Conservation (phyloP, 2,888 invertebrate genomes). For the Amitus sp. region DNA sequence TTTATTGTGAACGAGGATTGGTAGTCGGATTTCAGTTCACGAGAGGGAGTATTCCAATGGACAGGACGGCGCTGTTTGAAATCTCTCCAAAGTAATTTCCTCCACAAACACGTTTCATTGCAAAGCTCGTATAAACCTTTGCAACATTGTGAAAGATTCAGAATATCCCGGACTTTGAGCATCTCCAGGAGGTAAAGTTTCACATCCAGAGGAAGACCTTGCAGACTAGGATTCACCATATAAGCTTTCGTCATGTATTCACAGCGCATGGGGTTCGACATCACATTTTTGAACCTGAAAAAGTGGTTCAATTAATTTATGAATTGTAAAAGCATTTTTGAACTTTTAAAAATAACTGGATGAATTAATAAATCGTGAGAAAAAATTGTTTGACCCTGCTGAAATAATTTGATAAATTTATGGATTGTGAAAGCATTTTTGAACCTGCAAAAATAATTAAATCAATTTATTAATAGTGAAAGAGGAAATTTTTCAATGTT, state of each 20-base stretch:
- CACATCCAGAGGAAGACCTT: constrained; percentile 63
- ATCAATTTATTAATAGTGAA: too few species aligned
- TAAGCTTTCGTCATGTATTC: constrained; percentile 67
- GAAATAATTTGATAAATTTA: too few species aligned
- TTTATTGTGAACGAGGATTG: too few species aligned
- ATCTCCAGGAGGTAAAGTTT: constrained; percentile 51
- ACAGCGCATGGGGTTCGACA: constrained; percentile 70
- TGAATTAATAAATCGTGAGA: too few species aligned
- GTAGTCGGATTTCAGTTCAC: too few species aligned
- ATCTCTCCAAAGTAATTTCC: background rate
- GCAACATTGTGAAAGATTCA: constrained; percentile 47
- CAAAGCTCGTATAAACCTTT: constrained; percentile 46
- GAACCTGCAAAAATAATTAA: too few species aligned
- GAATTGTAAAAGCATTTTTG: background rate
- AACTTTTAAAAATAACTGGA: background rate
- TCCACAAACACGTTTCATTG: constrained; percentile 16
- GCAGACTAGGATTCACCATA: constrained; percentile 54
- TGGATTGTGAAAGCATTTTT: too few species aligned
- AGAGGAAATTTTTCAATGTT: too few species aligned
- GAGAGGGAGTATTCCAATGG: too few species aligned
- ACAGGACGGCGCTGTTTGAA: too few species aligned
- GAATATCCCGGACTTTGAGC: constrained; percentile 44
- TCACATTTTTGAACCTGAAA: constrained; percentile 68
- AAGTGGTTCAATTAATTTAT: background rate
- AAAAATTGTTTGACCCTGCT: too few species aligned